These are phyloP conservation scores for Cottus gobio DNA, from an alignment of 2,113 vertebrate species.

Conservation along the genomic window DNA sequence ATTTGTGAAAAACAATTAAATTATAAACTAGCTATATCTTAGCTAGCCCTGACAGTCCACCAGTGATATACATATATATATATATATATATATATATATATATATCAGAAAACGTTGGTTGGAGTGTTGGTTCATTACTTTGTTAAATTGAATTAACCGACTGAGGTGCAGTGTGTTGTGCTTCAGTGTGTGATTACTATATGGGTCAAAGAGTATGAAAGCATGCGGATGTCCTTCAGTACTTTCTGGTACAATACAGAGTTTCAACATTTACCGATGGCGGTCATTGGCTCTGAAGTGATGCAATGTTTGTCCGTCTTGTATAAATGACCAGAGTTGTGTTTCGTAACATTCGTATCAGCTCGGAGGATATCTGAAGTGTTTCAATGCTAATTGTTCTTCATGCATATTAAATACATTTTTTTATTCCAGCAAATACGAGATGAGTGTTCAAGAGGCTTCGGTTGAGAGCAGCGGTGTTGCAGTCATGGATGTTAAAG, in stretches of 20 bases:
- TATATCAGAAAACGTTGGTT: too few relatives aligned
- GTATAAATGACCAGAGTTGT: conserved; percentile 55
- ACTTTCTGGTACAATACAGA: conserved; percentile 25
- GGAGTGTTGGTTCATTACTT: not conserved
- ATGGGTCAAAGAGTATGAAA: not conserved
- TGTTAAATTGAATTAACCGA: not conserved
- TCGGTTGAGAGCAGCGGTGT: conserved; percentile 15
- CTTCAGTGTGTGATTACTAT: not conserved
- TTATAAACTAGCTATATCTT: too few relatives aligned
- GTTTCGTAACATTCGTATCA: conserved; percentile 18
- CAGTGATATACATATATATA: too few relatives aligned
- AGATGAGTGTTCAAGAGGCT: conserved; percentile 46
- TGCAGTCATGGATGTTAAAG: conserved; percentile 27
- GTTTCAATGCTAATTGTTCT: conserved; percentile 11
- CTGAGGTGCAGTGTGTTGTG: not conserved
- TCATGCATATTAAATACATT: too few relatives aligned
- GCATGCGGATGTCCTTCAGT: conserved; percentile 24
- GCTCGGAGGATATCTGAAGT: not conserved
- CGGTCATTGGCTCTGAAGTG: conserved; percentile 40
- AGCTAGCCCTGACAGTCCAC: too few relatives aligned
- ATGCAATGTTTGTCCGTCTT: conserved; percentile 45
- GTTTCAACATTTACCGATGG: conserved; percentile 49
- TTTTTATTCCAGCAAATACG: conserved; percentile 43
- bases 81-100: too few relatives aligned
- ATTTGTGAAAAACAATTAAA: too few relatives aligned